Percentiles rank a stretch among this genome's conserved stretches.
These are phyloP conservation scores for Pardalotus punctatus DNA, from an alignment of 2,113 vertebrate genomes.

Conservation along the genomic window DNA sequence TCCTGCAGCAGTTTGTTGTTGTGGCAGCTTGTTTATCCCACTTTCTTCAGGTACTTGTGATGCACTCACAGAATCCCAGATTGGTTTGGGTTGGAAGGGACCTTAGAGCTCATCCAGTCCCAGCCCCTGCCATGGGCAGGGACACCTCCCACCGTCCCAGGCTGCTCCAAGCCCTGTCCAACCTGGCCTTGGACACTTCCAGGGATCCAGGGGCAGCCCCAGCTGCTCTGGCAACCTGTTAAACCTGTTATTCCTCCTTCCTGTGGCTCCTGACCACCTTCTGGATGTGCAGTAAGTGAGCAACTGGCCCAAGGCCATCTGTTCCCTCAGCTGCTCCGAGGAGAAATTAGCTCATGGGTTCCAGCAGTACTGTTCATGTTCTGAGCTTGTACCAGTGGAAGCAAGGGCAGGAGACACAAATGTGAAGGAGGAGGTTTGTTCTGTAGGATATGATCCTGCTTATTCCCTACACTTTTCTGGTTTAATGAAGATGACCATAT, in stretches of 20 bases:
- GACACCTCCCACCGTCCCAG: neutral
- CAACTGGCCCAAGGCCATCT: neutral
- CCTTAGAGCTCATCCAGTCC: accelerated
- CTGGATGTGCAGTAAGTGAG: neutral
- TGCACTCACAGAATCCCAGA: neutral
- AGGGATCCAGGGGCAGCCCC: neutral
- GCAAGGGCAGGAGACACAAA: neutral
- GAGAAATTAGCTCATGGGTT: neutral
- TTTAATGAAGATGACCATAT: neutral
- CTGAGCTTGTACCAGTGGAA: neutral
- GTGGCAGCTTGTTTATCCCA: neutral
- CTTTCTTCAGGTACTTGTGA: neutral
- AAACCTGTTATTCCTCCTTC: neutral
- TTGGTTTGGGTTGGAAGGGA: neutral
- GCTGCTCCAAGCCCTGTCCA: neutral
- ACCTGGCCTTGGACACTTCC: neutral
- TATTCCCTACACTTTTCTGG: accelerated
- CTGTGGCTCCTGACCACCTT: neutral
- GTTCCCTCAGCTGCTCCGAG: neutral
- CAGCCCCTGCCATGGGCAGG: neutral
- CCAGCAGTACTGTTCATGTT: neutral
- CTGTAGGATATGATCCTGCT: neutral
- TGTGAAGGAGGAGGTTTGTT: neutral
- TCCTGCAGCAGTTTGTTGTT: neutral
- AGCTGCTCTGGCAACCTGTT: neutral